phyloP scores from a whole-genome alignment of 2,797 vertebrate genomes.

The Denticeps clupeoides region DNA sequence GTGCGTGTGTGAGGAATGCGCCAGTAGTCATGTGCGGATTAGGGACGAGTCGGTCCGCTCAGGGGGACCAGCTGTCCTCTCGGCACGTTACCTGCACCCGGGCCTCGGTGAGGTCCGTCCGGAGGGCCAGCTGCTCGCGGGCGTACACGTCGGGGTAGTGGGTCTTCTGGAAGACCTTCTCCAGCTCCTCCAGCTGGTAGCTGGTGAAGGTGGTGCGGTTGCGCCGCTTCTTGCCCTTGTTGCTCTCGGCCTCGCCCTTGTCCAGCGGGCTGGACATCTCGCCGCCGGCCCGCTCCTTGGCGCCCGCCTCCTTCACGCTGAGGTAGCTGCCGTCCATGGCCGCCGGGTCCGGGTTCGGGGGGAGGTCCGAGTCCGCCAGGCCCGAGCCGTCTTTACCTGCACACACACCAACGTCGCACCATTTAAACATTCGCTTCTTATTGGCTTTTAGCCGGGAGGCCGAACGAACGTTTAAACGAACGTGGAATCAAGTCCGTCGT shows the following conservation, averaged over 20 bases:
- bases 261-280: slow-evolving; percentile 72
- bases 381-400: slow-evolving; percentile 80
- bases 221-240: slow-evolving; percentile 94
- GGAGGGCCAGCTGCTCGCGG: slow-evolving; percentile 92
- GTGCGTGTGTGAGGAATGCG: slow-evolving; percentile 33
- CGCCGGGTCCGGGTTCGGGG: slow-evolving; percentile 67
- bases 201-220: slow-evolving; percentile 97
- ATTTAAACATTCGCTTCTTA: too few species aligned
- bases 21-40: slow-evolving; percentile 36
- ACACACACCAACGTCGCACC: neutral
- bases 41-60: too few species aligned
- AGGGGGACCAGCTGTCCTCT: too few species aligned
- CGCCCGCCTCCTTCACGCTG: slow-evolving; percentile 69
- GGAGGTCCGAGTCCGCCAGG: slow-evolving; percentile 76
- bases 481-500: too few species aligned
- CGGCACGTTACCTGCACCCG: too few species aligned
- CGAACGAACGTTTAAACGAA: too few species aligned
- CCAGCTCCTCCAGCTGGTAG: slow-evolving; percentile 95
- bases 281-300: slow-evolving; percentile 70
- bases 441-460: too few species aligned
- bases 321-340: slow-evolving; percentile 92
- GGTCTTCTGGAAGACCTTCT: slow-evolving; percentile 98
- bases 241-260: slow-evolving; percentile 84
- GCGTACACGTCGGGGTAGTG: slow-evolving; percentile 97
- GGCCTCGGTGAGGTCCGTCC: slow-evolving; percentile 94